Conservation (phyloP, 2,797 vertebrate species). For the Psittacula derbiana region DNA sequence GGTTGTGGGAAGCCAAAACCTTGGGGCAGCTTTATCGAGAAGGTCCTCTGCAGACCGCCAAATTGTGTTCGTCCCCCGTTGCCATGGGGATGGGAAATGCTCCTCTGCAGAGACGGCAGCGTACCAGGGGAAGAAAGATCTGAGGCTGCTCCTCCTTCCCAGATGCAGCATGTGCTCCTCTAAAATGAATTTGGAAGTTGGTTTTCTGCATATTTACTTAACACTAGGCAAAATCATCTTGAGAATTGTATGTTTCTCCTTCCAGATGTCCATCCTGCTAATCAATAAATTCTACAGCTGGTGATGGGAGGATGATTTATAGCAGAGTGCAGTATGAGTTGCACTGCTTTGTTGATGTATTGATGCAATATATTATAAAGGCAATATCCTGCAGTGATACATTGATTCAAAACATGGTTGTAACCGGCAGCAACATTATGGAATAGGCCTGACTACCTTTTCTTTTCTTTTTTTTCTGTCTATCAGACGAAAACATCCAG, state of each 20-base stretch:
- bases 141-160: not conserved
- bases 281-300: not conserved
- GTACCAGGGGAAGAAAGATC: not conserved
- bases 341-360: not conserved
- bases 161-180: not conserved
- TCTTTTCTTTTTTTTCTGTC: not conserved
- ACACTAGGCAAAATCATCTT: not conserved
- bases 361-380: not conserved
- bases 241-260: not conserved
- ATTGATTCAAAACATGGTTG: not conserved
- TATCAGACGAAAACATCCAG: not conserved
- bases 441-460: not conserved
- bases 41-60: not conserved
- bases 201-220: not conserved
- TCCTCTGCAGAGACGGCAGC: not conserved
- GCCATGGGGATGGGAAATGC: not conserved
- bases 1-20: not conserved
- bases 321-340: not conserved
- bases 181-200: not conserved
- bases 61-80: not conserved
- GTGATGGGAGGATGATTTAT: not conserved
- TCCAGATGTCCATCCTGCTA: not conserved
- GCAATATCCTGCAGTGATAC: slow-evolving; percentile 5
- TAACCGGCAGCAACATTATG: not conserved
- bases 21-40: not conserved